Base-by-base conservation (phyloP, 2,113 vertebrate species). In the Entomyzon cyanotis region DNA sequence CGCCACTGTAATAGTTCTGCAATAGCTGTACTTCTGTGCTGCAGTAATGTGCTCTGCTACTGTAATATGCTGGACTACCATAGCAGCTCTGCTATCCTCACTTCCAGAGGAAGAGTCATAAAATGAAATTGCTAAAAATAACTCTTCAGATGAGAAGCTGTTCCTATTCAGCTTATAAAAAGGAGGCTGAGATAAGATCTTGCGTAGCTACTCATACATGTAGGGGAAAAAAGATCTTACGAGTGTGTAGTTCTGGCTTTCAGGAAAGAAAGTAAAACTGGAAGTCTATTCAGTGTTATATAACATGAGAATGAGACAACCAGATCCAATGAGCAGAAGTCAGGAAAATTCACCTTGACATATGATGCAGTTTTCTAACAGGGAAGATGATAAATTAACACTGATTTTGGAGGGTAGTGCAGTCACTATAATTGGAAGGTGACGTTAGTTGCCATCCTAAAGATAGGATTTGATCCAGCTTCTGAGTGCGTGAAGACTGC, bases 361-460 rank as follows among this genome's bases (percentile, higher is more conserved):
- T 68, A 81, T 49, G 80, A 96, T 96, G 80, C 94, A 76, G 85
- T 79, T 95, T 95, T 95, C 87, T 87, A 93, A 69, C 87, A 93
- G 75, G 63, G 86, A 90, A 93, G 91, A 94, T 97, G 84, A 96
- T 95, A 87, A 96, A 97, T 96, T 96, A 97, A 92, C 69, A 64
- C 83, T 95, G 91, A 96, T 92, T 97, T 97, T 84, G 76, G 84
- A 96, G 93, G 93, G 76, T 75, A 84, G 91, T 97, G 69, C 91
- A 93, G 86, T 89, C 91, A 49, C 96, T 95, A 95, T 96, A 95
- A 89, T 92, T 96, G 76, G 95, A 94, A 92, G 69, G 73, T 95
- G 95, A 96, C 37, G 52, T 90, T 89, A 91, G 86, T 21, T 91
- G 76, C 84, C 2, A 13, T 84, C 89, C 94, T 97, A 95, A 96